Evolutionary conservation across 2,797 vertebrate species (phyloP), one percentile per base, ranked within the genome.

Genomic region (Galago senegalensis): DNA sequence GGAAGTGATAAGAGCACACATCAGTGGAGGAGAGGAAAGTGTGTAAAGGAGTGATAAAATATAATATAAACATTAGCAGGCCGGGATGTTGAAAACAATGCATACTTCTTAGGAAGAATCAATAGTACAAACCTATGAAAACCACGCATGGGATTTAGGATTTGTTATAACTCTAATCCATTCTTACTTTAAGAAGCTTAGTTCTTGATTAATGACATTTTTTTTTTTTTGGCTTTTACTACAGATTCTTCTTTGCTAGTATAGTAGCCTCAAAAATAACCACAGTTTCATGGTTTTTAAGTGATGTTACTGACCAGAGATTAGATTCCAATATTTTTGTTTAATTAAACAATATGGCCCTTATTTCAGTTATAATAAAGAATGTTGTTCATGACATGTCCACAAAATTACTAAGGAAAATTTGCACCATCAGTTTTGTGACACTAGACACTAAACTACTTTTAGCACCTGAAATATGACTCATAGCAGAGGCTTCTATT

Each of bases 281-380:
- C 79, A 92, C 73, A 90, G 10, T 84, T 94, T 21, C 85, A 31
- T 53, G 95, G 56, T 25, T 95, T 87, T 81, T 87, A 46, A 93
- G 5, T 27, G 56, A 82, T 46, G 10, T 34, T 92, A 90, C 91
- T 87, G 97, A 17, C 0, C 17, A 63, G 61, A 94, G 93, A 93
- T 95, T 70, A 96, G 97, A 96, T 94, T 73, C 89, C 5, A 97
- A 81, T 29, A 14, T 95, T 80, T 81, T 27, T 96, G 46, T 89
- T 96, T 95, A 96, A 96, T 92, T 60, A 29, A 53, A 87, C 0
- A 2, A 53, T 83, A 70, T 21, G 84, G 49, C 61, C 87, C 65
- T 91, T 69, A 43, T 63, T 80, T 93, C 75, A 76, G 29, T 56
- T 77, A 95, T 82, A 92, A 69, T 69, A 10, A 69, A 96, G 49